Conservation (phyloP, 2,888 invertebrate species). For the Arge pagana region DNA sequence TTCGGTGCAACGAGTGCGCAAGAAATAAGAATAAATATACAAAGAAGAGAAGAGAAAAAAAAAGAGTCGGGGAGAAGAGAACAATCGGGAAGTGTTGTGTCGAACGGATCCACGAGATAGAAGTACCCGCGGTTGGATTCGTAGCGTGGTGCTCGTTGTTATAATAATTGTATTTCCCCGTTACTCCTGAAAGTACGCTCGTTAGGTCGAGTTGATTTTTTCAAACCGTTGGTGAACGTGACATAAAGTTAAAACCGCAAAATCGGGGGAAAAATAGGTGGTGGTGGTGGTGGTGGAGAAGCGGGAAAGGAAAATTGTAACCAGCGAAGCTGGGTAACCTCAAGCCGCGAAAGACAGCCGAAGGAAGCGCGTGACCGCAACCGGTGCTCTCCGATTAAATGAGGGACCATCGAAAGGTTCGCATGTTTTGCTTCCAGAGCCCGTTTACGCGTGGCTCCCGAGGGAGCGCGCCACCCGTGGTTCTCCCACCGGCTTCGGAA, state of each 20-base stretch:
- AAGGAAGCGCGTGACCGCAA: no score
- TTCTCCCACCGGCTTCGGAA: slow-evolving; percentile 25
- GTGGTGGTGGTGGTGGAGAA: slow-evolving; percentile 8
- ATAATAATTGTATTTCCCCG: neutral
- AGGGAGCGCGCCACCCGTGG: slow-evolving; percentile 31
- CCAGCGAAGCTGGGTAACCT: no score
- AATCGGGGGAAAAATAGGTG: no score
- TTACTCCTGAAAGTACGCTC: neutral
- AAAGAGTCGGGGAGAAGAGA: neutral
- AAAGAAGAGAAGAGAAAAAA: neutral
- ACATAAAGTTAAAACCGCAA: no score
- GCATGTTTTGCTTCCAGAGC: slow-evolving; percentile 57
- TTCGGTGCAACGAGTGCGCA: slow-evolving; percentile 39
- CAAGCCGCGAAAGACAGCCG: no score
- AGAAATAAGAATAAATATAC: slow-evolving; percentile 34
- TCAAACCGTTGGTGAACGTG: no score
- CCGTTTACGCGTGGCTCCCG: slow-evolving; percentile 53
- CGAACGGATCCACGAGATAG: no score
- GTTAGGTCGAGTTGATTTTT: neutral
- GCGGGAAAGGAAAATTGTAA: neutral
- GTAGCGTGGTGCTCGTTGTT: slow-evolving; percentile 3
- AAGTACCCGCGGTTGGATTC: no score
- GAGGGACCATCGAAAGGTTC: slow-evolving; percentile 18
- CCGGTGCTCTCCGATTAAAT: neutral
- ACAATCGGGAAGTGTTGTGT: neutral